A percentile compares a stretch with the other conserved stretches of the same genome.
Conservation (phyloP, 2,113 vertebrate species). For the Phrynosoma blainvillii region DNA sequence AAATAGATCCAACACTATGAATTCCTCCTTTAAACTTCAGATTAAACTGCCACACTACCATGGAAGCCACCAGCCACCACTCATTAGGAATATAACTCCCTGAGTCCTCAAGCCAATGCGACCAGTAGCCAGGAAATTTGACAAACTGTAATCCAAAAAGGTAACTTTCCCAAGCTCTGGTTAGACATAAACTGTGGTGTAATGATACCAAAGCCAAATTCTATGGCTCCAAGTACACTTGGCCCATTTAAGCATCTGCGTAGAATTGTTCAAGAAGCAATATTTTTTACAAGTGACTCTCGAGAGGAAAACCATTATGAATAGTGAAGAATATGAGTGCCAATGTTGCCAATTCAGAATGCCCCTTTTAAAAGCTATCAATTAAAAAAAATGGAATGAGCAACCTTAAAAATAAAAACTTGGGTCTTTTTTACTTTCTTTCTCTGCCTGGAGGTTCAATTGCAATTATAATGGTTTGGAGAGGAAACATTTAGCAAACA, state of each 20-base stretch:
- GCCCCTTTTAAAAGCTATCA: not conserved
- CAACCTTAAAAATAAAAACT: not conserved
- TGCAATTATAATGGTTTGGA: constrained; percentile 9
- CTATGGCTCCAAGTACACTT: not conserved
- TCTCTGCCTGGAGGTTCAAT: not conserved
- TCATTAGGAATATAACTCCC: no score
- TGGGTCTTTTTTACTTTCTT: not conserved
- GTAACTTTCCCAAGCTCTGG: no score
- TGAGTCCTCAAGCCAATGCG: no score
- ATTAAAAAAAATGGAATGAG: not conserved
- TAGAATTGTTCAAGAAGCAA: not conserved
- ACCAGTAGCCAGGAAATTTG: no score
- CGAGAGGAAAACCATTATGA: not conserved
- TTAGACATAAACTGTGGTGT: not conserved
- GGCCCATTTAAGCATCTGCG: not conserved
- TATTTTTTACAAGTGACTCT: not conserved
- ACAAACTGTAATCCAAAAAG: no score
- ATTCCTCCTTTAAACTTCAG: no score
- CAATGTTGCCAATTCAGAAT: not conserved
- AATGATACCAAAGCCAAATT: not conserved
- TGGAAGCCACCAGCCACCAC: no score
- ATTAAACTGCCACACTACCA: no score
- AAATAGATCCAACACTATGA: no score
- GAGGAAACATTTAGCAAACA: not conserved
- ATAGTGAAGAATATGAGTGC: not conserved